Conservation (phyloP, 2,888 invertebrate species). For the Cotesia congregata region DNA sequence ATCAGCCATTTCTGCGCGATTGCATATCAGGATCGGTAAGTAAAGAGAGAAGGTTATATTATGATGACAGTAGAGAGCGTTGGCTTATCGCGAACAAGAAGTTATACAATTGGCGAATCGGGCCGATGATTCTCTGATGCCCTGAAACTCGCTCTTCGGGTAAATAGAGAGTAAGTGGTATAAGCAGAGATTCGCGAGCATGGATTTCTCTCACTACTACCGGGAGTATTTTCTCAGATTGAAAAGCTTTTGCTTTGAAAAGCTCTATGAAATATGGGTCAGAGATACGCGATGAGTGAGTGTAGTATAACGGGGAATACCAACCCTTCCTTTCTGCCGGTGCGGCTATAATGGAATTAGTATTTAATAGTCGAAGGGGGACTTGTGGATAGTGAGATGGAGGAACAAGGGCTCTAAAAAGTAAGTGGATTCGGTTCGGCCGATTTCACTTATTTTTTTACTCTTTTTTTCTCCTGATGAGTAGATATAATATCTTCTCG, state of each 20-base stretch:
- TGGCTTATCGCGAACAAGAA: slow-evolving; percentile 40
- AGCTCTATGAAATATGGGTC: slow-evolving; percentile 69
- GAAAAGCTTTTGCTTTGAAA: slow-evolving; percentile 67
- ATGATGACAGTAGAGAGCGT: slow-evolving; percentile 12
- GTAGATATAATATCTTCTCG: background rate
- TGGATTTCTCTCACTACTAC: slow-evolving; percentile 24
- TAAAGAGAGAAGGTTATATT: slow-evolving; percentile 31
- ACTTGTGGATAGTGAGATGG: slow-evolving; percentile 37
- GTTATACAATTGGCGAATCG: slow-evolving; percentile 32
- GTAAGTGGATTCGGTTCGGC: slow-evolving; percentile 59
- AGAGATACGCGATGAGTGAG: slow-evolving; percentile 56
- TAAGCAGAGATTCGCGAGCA: slow-evolving; percentile 29
- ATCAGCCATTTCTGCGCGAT: slow-evolving; percentile 68
- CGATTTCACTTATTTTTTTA: slow-evolving; percentile 34
- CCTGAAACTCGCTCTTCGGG: background rate
- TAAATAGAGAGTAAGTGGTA: slow-evolving; percentile 11
- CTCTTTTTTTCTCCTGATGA: slow-evolving; percentile 3
- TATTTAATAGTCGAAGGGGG: slow-evolving; percentile 64
- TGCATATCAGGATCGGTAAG: slow-evolving; percentile 53
- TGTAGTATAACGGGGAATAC: slow-evolving; percentile 40
- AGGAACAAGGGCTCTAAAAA: slow-evolving; percentile 56
- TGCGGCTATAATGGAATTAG: slow-evolving; percentile 70
- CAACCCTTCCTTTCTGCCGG: slow-evolving; percentile 66
- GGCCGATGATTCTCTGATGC: slow-evolving; percentile 27
- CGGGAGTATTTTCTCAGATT: slow-evolving; percentile 61